Evolutionary conservation across 2,888 invertebrate genomes (phyloP).

Genomic region (Listrodromus nycthemerus): DNA sequence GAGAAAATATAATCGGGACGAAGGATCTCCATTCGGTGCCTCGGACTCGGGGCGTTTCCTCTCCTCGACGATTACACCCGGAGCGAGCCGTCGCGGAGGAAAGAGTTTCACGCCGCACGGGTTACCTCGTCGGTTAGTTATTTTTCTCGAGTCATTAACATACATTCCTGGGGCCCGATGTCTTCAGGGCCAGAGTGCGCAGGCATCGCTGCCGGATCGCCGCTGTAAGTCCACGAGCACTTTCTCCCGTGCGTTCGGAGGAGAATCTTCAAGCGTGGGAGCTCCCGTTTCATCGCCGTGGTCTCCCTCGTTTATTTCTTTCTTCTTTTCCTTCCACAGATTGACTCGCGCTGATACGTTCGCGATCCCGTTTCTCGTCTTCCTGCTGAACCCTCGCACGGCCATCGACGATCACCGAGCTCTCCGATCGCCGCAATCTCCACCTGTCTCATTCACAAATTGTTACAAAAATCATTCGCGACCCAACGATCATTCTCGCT

Average conservation of each 20-base stretch:
- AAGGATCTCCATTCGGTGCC: constrained; percentile 47
- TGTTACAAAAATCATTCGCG: constrained; percentile 32
- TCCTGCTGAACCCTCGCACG: constrained; percentile 26
- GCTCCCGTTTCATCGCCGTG: constrained; percentile 51
- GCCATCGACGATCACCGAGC: constrained; percentile 12
- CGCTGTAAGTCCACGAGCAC: constrained; percentile 66
- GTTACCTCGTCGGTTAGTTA: constrained; percentile 33
- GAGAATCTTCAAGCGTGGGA: constrained; percentile 71
- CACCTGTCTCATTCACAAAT: constrained; percentile 23
- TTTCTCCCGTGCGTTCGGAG: constrained; percentile 73
- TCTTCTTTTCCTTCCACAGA: neutral
- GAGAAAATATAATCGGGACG: constrained; percentile 46
- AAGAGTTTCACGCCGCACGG: constrained; percentile 19
- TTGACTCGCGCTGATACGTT: constrained; percentile 4
- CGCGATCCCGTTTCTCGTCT: constrained; percentile 30
- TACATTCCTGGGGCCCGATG: constrained; percentile 74
- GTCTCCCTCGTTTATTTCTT: constrained; percentile 31
- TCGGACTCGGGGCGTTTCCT: constrained; percentile 49
- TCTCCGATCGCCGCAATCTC: constrained; percentile 21
- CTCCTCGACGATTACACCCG: neutral
- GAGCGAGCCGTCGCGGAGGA: neutral
- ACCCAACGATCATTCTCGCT: neutral
- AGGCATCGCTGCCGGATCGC: constrained; percentile 15
- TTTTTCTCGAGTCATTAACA: constrained; percentile 74
- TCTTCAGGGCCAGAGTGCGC: constrained; percentile 71